Conservation (phyloP, 2,113 vertebrate genomes). For the Procavia capensis region DNA sequence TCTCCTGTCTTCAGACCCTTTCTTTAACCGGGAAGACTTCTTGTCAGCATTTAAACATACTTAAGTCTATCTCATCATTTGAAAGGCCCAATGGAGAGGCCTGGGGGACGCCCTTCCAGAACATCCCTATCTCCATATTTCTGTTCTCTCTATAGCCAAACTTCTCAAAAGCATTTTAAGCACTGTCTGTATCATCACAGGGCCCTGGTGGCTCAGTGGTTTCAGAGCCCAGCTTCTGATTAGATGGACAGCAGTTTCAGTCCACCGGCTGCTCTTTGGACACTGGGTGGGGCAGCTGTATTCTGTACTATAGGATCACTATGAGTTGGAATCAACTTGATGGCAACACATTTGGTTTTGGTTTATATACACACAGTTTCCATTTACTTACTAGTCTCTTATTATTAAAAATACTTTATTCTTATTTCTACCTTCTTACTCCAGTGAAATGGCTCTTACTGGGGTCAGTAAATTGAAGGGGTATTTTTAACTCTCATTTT, state of each 20-base stretch:
- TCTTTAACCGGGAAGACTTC: not conserved
- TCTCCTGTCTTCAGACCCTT: not conserved
- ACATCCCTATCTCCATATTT: not conserved
- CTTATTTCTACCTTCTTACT: not conserved
- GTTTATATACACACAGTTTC: not conserved
- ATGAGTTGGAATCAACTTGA: too few species aligned
- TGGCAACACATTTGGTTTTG: too few species aligned
- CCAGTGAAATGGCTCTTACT: not conserved
- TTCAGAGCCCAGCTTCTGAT: too few species aligned
- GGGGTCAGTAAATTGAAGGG: not conserved
- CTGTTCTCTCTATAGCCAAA: not conserved
- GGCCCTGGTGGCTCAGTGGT: too few species aligned
- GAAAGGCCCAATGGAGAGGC: not conserved
- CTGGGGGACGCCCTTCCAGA: not conserved
- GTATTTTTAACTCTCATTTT: not conserved
- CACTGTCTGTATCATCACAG: not conserved
- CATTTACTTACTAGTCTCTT: not conserved
- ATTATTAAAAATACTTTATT: not conserved
- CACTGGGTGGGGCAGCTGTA: too few species aligned
- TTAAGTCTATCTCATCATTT: not conserved
- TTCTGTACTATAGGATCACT: too few species aligned
- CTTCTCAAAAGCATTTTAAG: not conserved
- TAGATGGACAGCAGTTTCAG: too few species aligned
- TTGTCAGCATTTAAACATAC: not conserved
- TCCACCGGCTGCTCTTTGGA: too few species aligned